phyloP scores from a whole-genome alignment of 2,113 vertebrate species.

The Bambusicola thoracicus region DNA sequence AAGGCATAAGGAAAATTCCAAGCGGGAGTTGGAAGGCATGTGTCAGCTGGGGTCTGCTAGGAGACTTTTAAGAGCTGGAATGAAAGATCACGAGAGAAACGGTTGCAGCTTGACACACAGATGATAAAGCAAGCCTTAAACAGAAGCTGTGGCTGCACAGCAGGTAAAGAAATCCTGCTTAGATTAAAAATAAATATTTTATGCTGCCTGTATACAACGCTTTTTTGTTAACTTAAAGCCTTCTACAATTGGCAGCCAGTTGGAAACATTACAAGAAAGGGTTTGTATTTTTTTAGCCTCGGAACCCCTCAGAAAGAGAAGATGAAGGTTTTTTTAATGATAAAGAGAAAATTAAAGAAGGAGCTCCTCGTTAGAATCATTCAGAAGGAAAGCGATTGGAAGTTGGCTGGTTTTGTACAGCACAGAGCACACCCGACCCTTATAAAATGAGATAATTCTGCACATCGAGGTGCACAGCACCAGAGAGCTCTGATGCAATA shows the following conservation, averaged over 20 bases:
- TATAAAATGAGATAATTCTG: not conserved
- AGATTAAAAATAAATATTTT: conserved; percentile 76
- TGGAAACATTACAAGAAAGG: not conserved
- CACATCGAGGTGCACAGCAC: not conserved
- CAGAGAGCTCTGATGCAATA: not conserved
- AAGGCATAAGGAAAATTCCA: conserved; percentile 29
- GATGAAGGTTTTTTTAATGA: not conserved
- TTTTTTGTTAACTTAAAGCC: conserved; percentile 33
- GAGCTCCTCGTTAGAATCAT: not conserved
- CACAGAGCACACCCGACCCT: not conserved
- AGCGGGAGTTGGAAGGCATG: not conserved
- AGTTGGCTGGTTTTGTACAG: not conserved
- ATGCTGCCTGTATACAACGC: conserved; percentile 49
- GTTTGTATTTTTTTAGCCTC: not conserved
- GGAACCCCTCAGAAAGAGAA: not conserved
- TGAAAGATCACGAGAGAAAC: conserved; percentile 25
- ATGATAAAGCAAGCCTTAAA: conserved; percentile 62
- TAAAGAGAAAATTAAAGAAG: not conserved
- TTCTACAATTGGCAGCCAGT: not conserved
- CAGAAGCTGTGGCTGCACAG: conserved; percentile 63
- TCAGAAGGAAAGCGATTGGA: not conserved
- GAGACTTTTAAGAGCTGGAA: conserved; percentile 30
- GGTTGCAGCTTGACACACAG: conserved; percentile 44
- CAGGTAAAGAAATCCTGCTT: conserved; percentile 71
- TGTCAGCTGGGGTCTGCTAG: conserved; percentile 49